Evolutionary conservation across 2,113 vertebrate genomes (phyloP).

Genomic region (Siniperca knerii): DNA sequence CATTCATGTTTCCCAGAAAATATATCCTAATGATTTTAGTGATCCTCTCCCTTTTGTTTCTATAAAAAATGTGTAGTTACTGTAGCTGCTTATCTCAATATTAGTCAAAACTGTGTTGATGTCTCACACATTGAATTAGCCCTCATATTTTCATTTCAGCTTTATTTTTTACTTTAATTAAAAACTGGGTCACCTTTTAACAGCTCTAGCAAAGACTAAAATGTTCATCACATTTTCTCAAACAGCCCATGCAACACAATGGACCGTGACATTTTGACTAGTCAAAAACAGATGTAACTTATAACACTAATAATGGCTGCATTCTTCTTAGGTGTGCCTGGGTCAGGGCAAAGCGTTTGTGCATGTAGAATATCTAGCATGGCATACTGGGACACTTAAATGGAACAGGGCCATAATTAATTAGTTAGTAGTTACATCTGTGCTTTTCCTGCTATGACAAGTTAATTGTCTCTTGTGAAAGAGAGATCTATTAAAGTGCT

Average conservation of each 20-base stretch:
- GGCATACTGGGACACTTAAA: background rate
- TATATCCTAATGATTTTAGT: too few relatives aligned
- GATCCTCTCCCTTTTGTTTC: background rate
- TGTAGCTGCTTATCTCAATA: background rate
- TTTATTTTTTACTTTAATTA: background rate
- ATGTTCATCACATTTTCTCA: too few relatives aligned
- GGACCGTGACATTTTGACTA: conserved; percentile 1
- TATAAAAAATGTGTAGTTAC: background rate
- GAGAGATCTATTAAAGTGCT: too few relatives aligned
- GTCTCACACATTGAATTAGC: background rate
- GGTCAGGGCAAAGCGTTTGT: background rate
- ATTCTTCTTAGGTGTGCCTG: background rate
- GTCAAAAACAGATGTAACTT: background rate
- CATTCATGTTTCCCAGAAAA: too few relatives aligned
- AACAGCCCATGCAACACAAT: background rate
- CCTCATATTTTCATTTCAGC: background rate
- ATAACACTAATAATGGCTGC: background rate
- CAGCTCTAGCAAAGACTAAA: background rate
- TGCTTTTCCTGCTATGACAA: too few relatives aligned
- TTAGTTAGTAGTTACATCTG: too few relatives aligned
- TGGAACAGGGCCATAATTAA: background rate
- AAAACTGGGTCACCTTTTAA: background rate
- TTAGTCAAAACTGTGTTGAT: background rate
- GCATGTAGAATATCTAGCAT: background rate
- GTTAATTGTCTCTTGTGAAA: background rate